Evolutionary conservation across 2,888 invertebrate genomes (phyloP).

Genomic region (Crepidodera aurea): DNA sequence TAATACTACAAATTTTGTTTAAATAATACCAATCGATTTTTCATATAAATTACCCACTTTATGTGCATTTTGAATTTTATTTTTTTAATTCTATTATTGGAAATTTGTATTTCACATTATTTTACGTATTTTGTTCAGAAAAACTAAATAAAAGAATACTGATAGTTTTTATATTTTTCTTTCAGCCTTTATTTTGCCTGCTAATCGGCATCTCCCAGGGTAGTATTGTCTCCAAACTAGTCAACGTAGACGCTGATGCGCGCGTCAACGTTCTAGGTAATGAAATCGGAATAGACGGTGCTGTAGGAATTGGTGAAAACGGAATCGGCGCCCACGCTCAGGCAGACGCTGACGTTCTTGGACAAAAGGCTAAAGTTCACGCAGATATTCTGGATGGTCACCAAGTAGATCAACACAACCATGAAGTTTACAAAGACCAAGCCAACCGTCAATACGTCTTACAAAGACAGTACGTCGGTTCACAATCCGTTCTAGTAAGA

Average conservation of each 20-base stretch:
- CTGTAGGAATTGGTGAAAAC: constrained; percentile 1
- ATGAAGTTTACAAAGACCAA: constrained; percentile 3
- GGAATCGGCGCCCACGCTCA: constrained; percentile 1
- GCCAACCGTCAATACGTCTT: not conserved
- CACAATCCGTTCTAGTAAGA: not conserved
- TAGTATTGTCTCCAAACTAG: not conserved
- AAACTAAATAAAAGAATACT: no score
- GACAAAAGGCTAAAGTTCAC: constrained; percentile 9
- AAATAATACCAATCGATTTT: no score
- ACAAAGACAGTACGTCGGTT: not conserved
- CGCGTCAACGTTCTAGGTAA: not conserved
- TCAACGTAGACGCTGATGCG: constrained; percentile 11
- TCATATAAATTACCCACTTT: no score
- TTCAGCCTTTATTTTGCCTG: no score
- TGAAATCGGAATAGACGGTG: constrained; percentile 8
- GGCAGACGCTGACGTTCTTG: constrained; percentile 11
- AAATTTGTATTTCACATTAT: no score
- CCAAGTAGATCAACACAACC: not conserved
- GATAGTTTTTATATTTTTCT: no score
- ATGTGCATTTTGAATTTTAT: no score
- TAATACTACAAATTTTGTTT: no score
- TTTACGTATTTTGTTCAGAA: no score
- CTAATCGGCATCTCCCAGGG: not conserved
- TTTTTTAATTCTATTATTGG: no score
- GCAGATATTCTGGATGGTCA: constrained; percentile 5